Evolutionary conservation across 2,797 vertebrate species (phyloP).

Genomic region (Galago senegalensis): DNA sequence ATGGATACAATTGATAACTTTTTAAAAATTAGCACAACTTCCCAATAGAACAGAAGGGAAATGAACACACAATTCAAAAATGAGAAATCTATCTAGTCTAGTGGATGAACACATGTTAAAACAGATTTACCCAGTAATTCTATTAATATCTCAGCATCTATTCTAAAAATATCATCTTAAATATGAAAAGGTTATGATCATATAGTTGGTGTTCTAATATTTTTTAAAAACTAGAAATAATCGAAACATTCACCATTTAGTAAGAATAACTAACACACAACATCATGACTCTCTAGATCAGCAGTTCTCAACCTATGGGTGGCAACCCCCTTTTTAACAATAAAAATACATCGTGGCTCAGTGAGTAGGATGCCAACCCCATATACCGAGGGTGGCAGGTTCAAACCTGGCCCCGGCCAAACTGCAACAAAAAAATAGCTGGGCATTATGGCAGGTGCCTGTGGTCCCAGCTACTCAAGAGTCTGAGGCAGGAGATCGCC

Average conservation of each 20-base stretch:
- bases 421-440: no score
- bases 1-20: constrained; percentile 12
- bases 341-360: no score
- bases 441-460: no score
- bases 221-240: constrained; percentile 50
- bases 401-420: no score
- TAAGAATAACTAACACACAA: constrained; percentile 57
- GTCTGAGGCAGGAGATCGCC: no score
- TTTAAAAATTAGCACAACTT: not conserved
- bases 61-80: constrained; percentile 60
- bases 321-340: no score
- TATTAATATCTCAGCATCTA: constrained; percentile 4
- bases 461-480: no score
- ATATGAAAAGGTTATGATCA: not conserved
- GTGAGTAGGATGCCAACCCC: no score
- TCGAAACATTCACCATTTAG: constrained; percentile 39
- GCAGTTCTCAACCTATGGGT: no score
- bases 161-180: constrained; percentile 45
- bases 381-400: no score
- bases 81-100: constrained; percentile 20
- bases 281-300: constrained; percentile 13
- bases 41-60: constrained; percentile 59
- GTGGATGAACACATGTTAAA: constrained; percentile 44
- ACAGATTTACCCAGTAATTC: not conserved
- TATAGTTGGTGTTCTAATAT: constrained; percentile 8